Evolutionary conservation across 1,140 invertebrate genomes (phyloP).

Genomic region (Archivesica marissinica): DNA sequence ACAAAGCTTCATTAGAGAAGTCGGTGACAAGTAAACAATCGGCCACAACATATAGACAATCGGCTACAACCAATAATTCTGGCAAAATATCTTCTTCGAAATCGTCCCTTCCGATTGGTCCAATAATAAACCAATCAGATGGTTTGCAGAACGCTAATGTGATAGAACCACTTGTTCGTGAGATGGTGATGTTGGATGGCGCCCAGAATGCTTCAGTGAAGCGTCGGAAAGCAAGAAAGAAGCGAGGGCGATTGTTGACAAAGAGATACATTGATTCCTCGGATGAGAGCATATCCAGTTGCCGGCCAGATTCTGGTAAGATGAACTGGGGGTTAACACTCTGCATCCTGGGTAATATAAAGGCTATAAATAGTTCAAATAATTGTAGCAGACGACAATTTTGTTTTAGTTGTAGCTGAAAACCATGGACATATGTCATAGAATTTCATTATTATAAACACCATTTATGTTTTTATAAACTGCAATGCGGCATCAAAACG

Average conservation of each 20-base stretch:
- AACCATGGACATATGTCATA: too few species aligned
- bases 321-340: too few species aligned
- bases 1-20: neutral
- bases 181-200: neutral
- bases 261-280: neutral
- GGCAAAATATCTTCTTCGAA: neutral
- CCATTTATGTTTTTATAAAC: too few species aligned
- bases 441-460: too few species aligned
- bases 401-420: too few species aligned
- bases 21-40: neutral
- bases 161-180: conserved; percentile 18
- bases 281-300: neutral
- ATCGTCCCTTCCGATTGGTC: neutral
- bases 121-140: conserved; percentile 25
- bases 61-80: neutral
- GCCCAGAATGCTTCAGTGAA: neutral
- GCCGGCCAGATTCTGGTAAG: conserved; percentile 46
- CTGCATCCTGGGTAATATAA: too few species aligned
- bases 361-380: too few species aligned
- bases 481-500: too few species aligned
- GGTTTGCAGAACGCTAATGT: neutral
- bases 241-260: neutral
- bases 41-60: neutral
- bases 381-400: too few species aligned
- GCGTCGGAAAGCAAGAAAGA: neutral